Evolutionary conservation across 2,113 vertebrate species (phyloP), one percentile per base, ranked within the genome.

Genomic region (Percina caprodes): DNA sequence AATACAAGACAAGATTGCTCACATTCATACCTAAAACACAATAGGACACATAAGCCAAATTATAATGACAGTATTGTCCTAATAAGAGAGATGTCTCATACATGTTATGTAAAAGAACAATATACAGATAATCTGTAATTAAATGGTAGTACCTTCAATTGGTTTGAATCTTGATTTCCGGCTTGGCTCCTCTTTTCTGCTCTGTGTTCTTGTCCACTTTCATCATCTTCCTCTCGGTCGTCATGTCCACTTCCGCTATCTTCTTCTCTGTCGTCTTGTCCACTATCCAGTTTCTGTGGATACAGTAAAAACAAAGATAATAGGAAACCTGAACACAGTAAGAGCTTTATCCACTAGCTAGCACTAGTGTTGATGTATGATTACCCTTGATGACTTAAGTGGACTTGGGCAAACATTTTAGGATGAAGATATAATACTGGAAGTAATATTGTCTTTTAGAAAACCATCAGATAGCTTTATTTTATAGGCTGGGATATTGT

Each of bases 121-220:
- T 33, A 15, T 26, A 60, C 58, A 60, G 26, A 61, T 59, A 26
- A 58, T 63, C 14, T 63, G 21, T 63, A 63, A 63, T 63, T 42
- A n/a, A 56, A 56, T 56, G 55, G 55, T 56, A 56, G 23, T 56
- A 56, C 55, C 61, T 63, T 45, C 12, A 2, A 63, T 63, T 63
- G 61, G 26, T 63, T 42, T 42, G 35, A 42, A n/a, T 42, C 24
- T 42, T 42, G 19, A 63, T 63, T 63, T 63, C n/a, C n/a, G n/a
- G n/a, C 61, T 63, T 63, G 61, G 35, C 60, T 42, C 61, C 61
- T 39, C 59, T 39, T 10, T 39, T 39, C 59, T 39, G 10, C 59
- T 61, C n/a, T 61, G 33, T 35, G 33, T 35, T 35, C 33, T 35
- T 35, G 33, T 35, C 33, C 33, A 35, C 33, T 35, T 35, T 5